Evolutionary conservation across 2,888 invertebrate species (phyloP).

Genomic region (Sarcophaga subvicina): DNA sequence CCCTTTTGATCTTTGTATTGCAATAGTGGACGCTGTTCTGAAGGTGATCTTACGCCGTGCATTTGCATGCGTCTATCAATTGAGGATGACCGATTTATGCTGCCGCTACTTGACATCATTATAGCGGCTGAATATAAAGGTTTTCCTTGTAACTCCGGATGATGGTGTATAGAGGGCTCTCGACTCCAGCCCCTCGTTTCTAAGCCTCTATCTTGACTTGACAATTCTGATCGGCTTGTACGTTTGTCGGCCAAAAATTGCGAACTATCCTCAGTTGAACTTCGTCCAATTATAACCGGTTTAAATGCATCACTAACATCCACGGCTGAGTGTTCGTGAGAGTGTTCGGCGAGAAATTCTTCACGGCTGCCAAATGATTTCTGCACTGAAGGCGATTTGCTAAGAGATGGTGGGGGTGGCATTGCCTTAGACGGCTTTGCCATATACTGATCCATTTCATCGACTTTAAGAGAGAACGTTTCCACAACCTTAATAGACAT

Average conservation of each 20-base stretch:
- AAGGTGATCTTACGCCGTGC: conserved; percentile 72
- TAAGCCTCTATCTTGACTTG: conserved; percentile 58
- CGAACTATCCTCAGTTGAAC: conserved; percentile 50
- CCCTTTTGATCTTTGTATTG: conserved; percentile 74
- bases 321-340: conserved; percentile 68
- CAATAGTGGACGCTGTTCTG: conserved; percentile 76
- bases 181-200: conserved; percentile 52
- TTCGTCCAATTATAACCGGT: conserved; percentile 74
- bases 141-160: conserved; percentile 64
- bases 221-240: conserved; percentile 33
- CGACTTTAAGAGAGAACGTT: conserved; percentile 81
- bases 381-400: conserved; percentile 54
- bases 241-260: conserved; percentile 54
- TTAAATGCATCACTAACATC: conserved; percentile 77
- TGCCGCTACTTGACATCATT: conserved; percentile 69
- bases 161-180: conserved; percentile 62
- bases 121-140: conserved; percentile 57
- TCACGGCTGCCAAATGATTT: conserved; percentile 76
- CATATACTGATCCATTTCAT: conserved; percentile 81
- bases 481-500: conserved; percentile 78
- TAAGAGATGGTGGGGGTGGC: conserved; percentile 54
- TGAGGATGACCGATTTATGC: conserved; percentile 58
- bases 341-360: conserved; percentile 71
- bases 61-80: conserved; percentile 44
- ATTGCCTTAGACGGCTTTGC: conserved; percentile 72